A percentile compares a stretch with the other conserved stretches of the same genome.
phyloP scores from a whole-genome alignment of 2,888 invertebrate genomes.

The Corbicula japonica region DNA sequence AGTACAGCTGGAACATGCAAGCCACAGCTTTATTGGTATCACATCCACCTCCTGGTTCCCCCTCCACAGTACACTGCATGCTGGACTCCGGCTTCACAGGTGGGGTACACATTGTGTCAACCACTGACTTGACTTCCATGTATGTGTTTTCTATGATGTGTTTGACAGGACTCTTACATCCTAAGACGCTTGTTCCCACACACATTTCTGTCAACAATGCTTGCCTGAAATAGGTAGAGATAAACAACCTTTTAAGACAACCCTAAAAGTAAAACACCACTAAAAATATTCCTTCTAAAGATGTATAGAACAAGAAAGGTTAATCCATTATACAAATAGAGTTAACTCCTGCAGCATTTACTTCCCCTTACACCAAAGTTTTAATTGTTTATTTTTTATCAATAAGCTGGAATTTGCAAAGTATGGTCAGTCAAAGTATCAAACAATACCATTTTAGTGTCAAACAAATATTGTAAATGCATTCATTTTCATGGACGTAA shows the following conservation, averaged over 20 bases:
- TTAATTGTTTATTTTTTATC: no score
- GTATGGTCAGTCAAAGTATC: no score
- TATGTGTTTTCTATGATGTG: constrained; percentile 6
- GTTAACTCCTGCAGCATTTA: no score
- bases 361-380: no score
- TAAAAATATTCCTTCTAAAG: background rate
- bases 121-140: constrained; percentile 9
- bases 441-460: no score
- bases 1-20: constrained; percentile 40
- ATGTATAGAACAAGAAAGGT: no score
- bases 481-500: no score
- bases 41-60: constrained; percentile 11
- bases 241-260: background rate
- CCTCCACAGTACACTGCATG: constrained; percentile 20
- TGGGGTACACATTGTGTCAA: constrained; percentile 27
- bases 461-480: no score
- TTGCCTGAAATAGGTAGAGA: constrained; percentile 24
- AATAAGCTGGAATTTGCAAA: no score
- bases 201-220: constrained; percentile 7
- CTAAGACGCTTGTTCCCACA: constrained; percentile 20
- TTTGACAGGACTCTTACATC: constrained; percentile 27
- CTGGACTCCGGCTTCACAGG: constrained; percentile 28
- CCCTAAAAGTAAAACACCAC: background rate
- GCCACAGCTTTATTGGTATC: constrained; percentile 15
- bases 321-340: no score